phyloP scores from a whole-genome alignment of 2,888 invertebrate species.

The Pandemis cinnamomeana region DNA sequence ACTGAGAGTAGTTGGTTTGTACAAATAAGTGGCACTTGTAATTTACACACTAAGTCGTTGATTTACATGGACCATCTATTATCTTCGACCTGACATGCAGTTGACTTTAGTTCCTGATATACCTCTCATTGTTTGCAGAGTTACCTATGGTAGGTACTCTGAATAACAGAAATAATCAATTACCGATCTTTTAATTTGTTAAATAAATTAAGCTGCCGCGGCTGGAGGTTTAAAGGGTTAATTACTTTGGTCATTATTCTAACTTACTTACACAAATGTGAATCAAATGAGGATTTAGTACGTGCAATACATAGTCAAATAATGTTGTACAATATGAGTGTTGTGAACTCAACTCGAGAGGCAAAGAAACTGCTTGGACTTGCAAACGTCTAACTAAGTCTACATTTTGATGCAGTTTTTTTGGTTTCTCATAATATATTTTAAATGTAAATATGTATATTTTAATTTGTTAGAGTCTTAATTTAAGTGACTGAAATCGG shows the following conservation, averaged over 20 bases:
- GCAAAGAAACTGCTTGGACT: neutral
- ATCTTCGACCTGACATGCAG: neutral
- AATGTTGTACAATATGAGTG: neutral
- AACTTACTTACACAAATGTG: too few relatives aligned
- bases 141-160: too few relatives aligned
- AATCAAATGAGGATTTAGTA: neutral
- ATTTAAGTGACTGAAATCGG: constrained; percentile 1
- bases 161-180: too few relatives aligned
- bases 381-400: neutral
- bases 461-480: neutral
- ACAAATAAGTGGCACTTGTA: neutral
- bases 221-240: too few relatives aligned
- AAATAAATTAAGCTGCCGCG: too few relatives aligned
- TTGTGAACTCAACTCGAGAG: neutral
- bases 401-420: neutral
- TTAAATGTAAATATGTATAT: neutral
- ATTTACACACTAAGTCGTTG: neutral
- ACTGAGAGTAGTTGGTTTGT: neutral
- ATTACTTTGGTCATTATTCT: too few relatives aligned
- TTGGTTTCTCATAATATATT: neutral
- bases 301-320: neutral
- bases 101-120: neutral
- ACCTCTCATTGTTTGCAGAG: neutral
- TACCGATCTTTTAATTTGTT: too few relatives aligned
- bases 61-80: neutral